Conservation (phyloP, 2,113 vertebrate genomes). For the Brienomyrus longianalis region DNA sequence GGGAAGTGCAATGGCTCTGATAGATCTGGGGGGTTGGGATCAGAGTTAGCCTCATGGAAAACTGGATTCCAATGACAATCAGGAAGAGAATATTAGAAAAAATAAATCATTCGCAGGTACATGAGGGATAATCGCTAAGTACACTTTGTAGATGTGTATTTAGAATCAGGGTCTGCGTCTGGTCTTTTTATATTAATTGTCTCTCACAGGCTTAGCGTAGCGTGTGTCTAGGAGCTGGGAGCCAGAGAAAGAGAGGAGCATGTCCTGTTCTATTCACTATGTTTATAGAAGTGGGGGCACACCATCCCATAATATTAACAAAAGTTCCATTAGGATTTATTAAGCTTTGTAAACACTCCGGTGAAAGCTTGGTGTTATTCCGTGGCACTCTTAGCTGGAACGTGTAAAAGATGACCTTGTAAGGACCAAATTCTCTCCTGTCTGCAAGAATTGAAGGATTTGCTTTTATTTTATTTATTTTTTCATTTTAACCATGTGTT, state of each 20-base stretch:
- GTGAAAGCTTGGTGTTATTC: not conserved
- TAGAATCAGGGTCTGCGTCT: not conserved
- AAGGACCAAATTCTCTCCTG: not conserved
- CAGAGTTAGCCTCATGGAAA: not conserved
- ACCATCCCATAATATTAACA: conserved; percentile 26
- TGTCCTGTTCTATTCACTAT: not conserved
- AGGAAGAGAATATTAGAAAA: not conserved
- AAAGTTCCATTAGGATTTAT: conserved; percentile 25
- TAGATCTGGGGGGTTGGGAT: not conserved
- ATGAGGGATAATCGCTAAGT: not conserved
- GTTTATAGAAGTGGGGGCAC: conserved; percentile 5
- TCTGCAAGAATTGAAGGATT: not conserved
- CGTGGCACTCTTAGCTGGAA: not conserved
- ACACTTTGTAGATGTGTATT: not conserved
- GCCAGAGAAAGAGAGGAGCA: not conserved
- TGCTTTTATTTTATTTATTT: not conserved
- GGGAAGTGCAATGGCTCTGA: not conserved
- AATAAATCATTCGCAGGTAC: not conserved
- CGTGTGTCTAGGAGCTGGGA: not conserved
- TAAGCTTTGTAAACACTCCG: not conserved
- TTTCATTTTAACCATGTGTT: not conserved
- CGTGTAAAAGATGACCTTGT: not conserved
- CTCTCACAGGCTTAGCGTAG: too few relatives aligned
- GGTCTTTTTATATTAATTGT: not conserved
- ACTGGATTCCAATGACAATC: not conserved